A percentile compares a stretch with the other conserved stretches of the same genome.
phyloP scores from a whole-genome alignment of 2,888 invertebrate species.

The Globia sparganii region DNA sequence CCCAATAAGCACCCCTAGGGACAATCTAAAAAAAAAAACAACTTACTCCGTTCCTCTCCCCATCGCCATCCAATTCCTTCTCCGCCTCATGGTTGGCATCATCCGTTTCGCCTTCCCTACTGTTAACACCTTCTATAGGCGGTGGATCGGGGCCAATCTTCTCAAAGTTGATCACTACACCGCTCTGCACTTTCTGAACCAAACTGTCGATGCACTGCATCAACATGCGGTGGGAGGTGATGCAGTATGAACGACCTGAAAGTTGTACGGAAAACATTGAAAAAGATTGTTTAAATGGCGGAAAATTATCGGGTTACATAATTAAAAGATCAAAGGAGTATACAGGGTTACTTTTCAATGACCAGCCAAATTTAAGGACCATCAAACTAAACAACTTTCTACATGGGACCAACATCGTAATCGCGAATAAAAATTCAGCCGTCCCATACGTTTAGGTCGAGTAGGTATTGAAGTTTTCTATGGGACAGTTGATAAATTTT shows the following conservation, averaged over 20 bases:
- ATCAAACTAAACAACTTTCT: too few relatives aligned
- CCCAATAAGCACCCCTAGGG: too few relatives aligned
- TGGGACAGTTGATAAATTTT: too few relatives aligned
- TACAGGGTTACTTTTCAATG: too few relatives aligned
- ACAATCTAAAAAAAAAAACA: not conserved
- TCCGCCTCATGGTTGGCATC: conserved; percentile 83
- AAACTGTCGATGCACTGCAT: conserved; percentile 99
- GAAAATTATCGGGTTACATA: not conserved
- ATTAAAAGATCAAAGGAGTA: not conserved
- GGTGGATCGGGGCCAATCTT: conserved; percentile 97
- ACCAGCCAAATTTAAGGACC: too few relatives aligned
- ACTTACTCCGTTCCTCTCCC: conserved; percentile 88
- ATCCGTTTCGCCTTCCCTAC: conserved; percentile 88
- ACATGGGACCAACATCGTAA: too few relatives aligned
- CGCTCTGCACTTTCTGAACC: conserved; percentile 99
- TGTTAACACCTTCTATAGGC: conserved; percentile 90
- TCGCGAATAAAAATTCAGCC: too few relatives aligned
- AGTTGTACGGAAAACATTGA: not conserved
- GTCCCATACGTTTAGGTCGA: too few relatives aligned
- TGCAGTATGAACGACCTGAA: conserved; percentile 97
- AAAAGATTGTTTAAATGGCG: not conserved
- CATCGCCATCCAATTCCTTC: conserved; percentile 87
- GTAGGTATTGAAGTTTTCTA: too few relatives aligned
- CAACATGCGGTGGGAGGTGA: conserved; percentile 98
- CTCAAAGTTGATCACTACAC: conserved; percentile 99